These are phyloP conservation scores for Hydropotes inermis DNA, from an alignment of 2,113 vertebrate species.

Conservation along the genomic window DNA sequence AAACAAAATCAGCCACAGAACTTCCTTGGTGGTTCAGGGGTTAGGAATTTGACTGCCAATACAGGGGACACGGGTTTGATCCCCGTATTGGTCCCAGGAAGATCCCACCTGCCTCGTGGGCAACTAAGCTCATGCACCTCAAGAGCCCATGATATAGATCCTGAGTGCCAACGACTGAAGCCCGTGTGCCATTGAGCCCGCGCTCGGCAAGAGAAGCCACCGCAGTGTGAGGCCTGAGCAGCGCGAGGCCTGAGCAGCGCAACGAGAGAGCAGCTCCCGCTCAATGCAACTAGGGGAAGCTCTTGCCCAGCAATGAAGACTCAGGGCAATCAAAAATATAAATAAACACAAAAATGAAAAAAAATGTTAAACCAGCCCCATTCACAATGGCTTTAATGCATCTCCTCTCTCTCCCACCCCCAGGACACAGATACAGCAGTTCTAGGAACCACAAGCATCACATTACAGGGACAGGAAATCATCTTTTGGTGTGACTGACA, in stretches of 20 bases:
- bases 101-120: neutral
- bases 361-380: neutral
- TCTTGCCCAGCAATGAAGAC: neutral
- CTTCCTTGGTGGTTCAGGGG: neutral
- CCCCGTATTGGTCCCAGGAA: neutral
- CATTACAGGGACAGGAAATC: neutral
- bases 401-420: rapidly evolving
- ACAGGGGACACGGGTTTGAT: neutral
- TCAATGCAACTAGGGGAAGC: neutral
- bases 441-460: neutral
- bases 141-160: neutral
- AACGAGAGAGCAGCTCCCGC: neutral
- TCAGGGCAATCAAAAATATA: neutral
- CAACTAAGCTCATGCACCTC: neutral
- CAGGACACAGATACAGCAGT: neutral
- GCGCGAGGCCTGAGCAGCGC: neutral
- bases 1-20: neutral
- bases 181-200: neutral
- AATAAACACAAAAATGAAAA: neutral
- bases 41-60: neutral
- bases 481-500: neutral
- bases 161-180: neutral
- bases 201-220: neutral
- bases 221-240: neutral
- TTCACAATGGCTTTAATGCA: neutral